A percentile compares a stretch with the other conserved stretches of the same genome.
Evolutionary conservation across 2,888 invertebrate species (phyloP).

Genomic region (Catonia carolina): DNA sequence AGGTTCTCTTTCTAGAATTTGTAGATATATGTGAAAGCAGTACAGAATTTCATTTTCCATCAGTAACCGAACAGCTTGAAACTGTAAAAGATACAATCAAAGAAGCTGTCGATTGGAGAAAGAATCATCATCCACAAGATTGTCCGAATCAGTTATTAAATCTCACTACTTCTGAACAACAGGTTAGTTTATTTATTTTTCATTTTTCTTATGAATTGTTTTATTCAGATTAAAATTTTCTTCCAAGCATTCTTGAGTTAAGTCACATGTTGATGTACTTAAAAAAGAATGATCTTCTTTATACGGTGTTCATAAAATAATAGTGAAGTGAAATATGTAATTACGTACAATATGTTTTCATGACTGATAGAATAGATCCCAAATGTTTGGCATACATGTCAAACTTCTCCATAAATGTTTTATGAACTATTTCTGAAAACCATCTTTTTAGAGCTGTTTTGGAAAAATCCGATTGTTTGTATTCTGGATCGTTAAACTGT

Average conservation of each 20-base stretch:
- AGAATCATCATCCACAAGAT: conserved; percentile 25
- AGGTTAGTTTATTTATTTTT: too few species aligned
- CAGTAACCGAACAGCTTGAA: conserved; percentile 78
- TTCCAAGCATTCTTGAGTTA: too few species aligned
- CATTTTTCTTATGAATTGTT: not conserved
- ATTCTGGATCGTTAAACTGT: too few species aligned
- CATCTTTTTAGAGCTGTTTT: too few species aligned
- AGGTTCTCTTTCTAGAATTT: too few species aligned
- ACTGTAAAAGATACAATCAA: conserved; percentile 54
- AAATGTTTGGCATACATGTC: too few species aligned
- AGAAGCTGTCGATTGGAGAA: conserved; percentile 48
- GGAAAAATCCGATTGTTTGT: too few species aligned
- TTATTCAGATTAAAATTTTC: conserved; percentile 8
- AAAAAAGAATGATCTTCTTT: not conserved
- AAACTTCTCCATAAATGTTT: too few species aligned
- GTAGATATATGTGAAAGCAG: conserved; percentile 64
- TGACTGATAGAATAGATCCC: too few species aligned
- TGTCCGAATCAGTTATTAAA: conserved; percentile 30
- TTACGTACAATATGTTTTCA: too few species aligned
- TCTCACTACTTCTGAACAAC: conserved; percentile 36
- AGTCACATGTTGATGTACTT: not conserved
- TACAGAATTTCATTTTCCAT: conserved; percentile 92
- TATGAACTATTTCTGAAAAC: too few species aligned
- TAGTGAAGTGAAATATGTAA: too few species aligned
- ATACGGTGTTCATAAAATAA: not conserved